A percentile compares a stretch with the other conserved stretches of the same genome.
Evolutionary conservation across 2,797 vertebrate genomes (phyloP).

Genomic region (Molothrus ater): DNA sequence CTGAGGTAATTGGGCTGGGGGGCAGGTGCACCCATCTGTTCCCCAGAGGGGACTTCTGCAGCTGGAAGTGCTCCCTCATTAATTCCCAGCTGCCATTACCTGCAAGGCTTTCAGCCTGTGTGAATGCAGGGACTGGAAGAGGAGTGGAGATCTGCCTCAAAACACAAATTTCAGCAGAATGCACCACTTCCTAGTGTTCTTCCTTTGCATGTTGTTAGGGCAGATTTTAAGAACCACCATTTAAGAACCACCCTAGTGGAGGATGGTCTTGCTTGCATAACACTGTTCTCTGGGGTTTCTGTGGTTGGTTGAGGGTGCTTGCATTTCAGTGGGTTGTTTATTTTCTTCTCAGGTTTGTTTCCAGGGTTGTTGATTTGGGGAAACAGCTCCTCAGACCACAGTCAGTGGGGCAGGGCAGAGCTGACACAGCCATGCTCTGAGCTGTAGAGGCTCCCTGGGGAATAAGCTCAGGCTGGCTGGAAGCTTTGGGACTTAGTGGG

Average conservation of each 20-base stretch:
- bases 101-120: background rate
- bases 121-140: background rate
- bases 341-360: background rate
- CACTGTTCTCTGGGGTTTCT: background rate
- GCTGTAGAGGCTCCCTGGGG: background rate
- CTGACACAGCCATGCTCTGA: background rate
- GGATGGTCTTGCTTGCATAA: background rate
- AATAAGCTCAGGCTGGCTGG: background rate
- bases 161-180: background rate
- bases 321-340: background rate
- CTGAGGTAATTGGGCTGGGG: constrained; percentile 82
- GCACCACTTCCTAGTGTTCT: background rate
- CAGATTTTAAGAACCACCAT: background rate
- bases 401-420: background rate
- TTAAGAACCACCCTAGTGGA: fast-evolving
- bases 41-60: background rate
- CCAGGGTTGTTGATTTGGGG: background rate
- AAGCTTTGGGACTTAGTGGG: background rate
- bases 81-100: background rate
- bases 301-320: background rate
- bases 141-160: background rate
- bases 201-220: background rate
- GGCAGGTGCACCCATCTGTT: background rate
- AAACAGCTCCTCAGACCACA: background rate
- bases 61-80: background rate